Base-by-base conservation (phyloP, 2,797 vertebrate species). In the Cichlasoma orientale region DNA sequence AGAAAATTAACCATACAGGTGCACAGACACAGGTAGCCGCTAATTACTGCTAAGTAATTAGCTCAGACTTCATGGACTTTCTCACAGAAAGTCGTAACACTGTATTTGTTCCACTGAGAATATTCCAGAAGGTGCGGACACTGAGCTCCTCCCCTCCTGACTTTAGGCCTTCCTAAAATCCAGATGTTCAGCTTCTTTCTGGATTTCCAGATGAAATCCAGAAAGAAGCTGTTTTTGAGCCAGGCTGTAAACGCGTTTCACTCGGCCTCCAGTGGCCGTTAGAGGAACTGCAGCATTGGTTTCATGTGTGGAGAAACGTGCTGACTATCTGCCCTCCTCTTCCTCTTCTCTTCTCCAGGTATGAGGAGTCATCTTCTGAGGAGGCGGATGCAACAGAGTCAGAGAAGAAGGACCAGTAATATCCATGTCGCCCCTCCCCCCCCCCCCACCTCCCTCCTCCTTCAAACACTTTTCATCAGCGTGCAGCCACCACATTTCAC, bases 351-450 rank as follows among this genome's bases (percentile, higher is more conserved):
- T 6, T 69, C 38, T 57, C 19, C 80, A 96, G 95, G 87, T 96
- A 96, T 19, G 95, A 96, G 75, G 95, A 96, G 80, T 0, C 88
- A 1, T 74, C 91, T 3, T 82, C 90, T 2, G 95, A 95, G 75
- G 93, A 93, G 19, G 83, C 18, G 8, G 95, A 94, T 14, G 78
- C 63, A 0, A 77, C 91, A 58, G 94, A 94, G 12, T 53, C 88
- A 0, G 92, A 94, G 74, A 96, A 95, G 55, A 95, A 96, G 89
- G 94, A 96, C 81, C 94, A 96, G 89, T 96, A 93, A 83, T 54
- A 55, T 82, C 61, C 69, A 21, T 6, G 8, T 78, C 73, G 31
- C 68, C 33, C 47, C 29, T 11, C 4, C 31, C 21, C 2, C 36
- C 38, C 4, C 11, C 61, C 7, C 16, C 53, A 12, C 5, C 36